These are phyloP conservation scores for Masnerella sp. DNA, from an alignment of 2,888 invertebrate genomes.

Conservation along the genomic window DNA sequence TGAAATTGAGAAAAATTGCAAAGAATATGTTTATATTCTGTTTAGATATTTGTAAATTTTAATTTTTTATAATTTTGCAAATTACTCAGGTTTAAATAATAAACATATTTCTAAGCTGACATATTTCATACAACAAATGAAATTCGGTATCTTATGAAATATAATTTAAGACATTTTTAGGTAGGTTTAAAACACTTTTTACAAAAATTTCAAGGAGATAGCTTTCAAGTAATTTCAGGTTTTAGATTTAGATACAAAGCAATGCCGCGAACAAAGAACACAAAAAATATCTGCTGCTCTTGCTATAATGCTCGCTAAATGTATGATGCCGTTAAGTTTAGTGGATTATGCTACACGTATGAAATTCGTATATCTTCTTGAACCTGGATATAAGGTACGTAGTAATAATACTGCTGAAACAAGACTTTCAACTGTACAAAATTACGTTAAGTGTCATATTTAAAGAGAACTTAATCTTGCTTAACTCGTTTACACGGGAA, in stretches of 20 bases:
- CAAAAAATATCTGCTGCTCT: slow-evolving; percentile 31
- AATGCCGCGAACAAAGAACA: background rate
- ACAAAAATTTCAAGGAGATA: too few relatives aligned
- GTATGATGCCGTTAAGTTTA: slow-evolving; percentile 42
- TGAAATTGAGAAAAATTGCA: too few relatives aligned
- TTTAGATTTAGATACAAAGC: background rate
- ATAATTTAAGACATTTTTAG: too few relatives aligned
- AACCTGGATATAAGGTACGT: slow-evolving; percentile 28
- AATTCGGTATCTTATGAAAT: too few relatives aligned
- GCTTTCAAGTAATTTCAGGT: background rate
- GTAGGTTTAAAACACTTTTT: too few relatives aligned
- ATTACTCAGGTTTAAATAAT: too few relatives aligned
- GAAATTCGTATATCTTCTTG: slow-evolving; percentile 42
- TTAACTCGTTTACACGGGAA: slow-evolving; percentile 5
- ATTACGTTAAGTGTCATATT: slow-evolving; percentile 36
- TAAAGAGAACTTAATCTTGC: slow-evolving; percentile 19
- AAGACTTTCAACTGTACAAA: slow-evolving; percentile 32
- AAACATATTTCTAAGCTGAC: too few relatives aligned
- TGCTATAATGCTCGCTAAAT: slow-evolving; percentile 36
- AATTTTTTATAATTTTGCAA: too few relatives aligned
- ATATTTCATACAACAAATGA: too few relatives aligned
- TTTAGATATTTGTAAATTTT: too few relatives aligned
- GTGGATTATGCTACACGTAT: slow-evolving; percentile 40
- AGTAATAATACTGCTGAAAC: slow-evolving; percentile 36
- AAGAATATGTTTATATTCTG: too few relatives aligned